Conservation (phyloP, 2,113 vertebrate species). For the Trichomycterus rosablanca region DNA sequence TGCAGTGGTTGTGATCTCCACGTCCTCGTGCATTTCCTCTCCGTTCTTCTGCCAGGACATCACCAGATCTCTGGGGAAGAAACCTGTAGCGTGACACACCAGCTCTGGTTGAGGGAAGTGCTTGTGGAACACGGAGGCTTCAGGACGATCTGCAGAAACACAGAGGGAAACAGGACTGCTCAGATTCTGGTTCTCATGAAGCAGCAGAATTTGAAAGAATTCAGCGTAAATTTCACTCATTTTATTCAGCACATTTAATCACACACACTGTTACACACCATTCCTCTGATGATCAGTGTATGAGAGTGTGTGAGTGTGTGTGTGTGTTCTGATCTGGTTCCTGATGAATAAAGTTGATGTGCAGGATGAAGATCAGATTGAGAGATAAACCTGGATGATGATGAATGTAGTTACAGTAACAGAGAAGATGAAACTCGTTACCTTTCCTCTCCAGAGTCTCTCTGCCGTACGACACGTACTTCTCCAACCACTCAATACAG, state of each 20-base stretch:
- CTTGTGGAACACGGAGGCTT: not conserved
- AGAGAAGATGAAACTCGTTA: not conserved
- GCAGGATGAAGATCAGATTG: too few relatives aligned
- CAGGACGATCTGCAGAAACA: not conserved
- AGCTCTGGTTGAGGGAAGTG: slow-evolving; percentile 29
- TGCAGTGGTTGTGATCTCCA: slow-evolving; percentile 42
- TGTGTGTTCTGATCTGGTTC: too few relatives aligned
- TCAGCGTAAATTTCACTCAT: too few relatives aligned
- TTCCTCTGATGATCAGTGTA: too few relatives aligned
- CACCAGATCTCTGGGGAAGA: slow-evolving; percentile 47
- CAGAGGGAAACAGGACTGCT: not conserved
- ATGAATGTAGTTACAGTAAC: slow-evolving; percentile 5
- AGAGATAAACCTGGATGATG: too few relatives aligned
- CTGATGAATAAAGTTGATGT: too few relatives aligned
- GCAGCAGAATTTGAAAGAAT: not conserved
- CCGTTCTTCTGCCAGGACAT: slow-evolving; percentile 40
- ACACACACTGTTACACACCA: too few relatives aligned
- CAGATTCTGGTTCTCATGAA: too few relatives aligned
- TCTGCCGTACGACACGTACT: not conserved
- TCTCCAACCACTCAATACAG: not conserved
- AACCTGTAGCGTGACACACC: slow-evolving; percentile 53
- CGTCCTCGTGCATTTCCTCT: slow-evolving; percentile 37
- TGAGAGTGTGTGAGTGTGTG: too few relatives aligned
- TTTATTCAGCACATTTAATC: too few relatives aligned
- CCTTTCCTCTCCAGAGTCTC: slow-evolving; percentile 13